A percentile compares a stretch with the other conserved stretches of the same genome.
Evolutionary conservation across 2,888 invertebrate species (phyloP).

Genomic region (Cheilosia vulpina): DNA sequence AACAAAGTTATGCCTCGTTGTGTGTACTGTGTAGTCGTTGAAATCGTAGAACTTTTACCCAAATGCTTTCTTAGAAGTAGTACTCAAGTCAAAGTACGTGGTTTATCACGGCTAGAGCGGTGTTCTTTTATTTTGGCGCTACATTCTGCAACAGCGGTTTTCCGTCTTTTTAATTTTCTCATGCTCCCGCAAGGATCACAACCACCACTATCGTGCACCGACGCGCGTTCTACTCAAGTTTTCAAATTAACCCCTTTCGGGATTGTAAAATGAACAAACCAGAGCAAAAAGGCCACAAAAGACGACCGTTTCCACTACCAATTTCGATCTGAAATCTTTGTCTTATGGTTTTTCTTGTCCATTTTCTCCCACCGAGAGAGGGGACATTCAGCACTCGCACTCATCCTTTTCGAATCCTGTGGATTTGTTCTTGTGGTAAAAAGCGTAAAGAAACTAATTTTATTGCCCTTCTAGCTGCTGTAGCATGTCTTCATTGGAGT

Average conservation of each 20-base stretch:
- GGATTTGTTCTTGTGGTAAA: conserved; percentile 72
- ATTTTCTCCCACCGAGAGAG: conserved; percentile 28
- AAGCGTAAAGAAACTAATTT: conserved; percentile 73
- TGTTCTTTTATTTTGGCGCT: conserved; percentile 15
- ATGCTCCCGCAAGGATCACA: conserved; percentile 13
- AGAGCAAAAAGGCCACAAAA: conserved; percentile 19
- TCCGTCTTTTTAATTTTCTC: conserved; percentile 58
- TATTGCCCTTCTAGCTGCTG: conserved; percentile 66
- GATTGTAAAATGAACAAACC: conserved; percentile 53
- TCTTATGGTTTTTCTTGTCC: conserved; percentile 55
- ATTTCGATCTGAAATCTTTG: conserved; percentile 67
- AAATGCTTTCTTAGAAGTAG: conserved; percentile 8
- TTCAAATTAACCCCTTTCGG: conserved; percentile 70
- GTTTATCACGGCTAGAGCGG: conserved; percentile 53
- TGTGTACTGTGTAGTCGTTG: conserved; percentile 4
- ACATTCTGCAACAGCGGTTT: conserved; percentile 25
- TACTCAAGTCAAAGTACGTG: conserved; percentile 54
- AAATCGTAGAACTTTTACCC: conserved; percentile 42
- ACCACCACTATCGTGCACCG: conserved; percentile 8
- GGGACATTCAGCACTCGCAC: background rate
- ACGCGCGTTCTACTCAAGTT: conserved; percentile 58
- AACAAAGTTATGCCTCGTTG: too few species aligned
- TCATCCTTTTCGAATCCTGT: conserved; percentile 60
- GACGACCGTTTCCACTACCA: conserved; percentile 47
- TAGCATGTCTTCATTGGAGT: conserved; percentile 45